Evolutionary conservation across 1,140 invertebrate species (phyloP).

Genomic region (Watersipora subatra): DNA sequence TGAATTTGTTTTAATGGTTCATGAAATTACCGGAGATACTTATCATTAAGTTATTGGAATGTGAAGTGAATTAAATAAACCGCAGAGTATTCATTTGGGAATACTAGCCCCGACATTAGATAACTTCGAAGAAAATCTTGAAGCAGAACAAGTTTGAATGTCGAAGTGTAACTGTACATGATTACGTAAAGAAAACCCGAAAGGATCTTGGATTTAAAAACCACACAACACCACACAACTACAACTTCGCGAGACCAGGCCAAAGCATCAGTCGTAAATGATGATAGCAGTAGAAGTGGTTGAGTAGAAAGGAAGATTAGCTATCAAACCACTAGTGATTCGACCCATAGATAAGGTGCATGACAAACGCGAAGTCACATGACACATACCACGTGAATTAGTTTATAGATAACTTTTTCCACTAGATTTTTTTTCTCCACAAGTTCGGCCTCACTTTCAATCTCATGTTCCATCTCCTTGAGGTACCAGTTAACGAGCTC

Average conservation of each 20-base stretch:
- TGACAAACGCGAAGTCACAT: too few relatives aligned
- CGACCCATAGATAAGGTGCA: too few relatives aligned
- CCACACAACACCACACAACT: neutral
- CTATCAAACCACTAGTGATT: slow-evolving; percentile 2
- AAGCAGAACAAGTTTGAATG: too few relatives aligned
- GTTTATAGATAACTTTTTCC: slow-evolving; percentile 87
- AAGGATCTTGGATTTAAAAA: neutral
- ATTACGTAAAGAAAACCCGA: neutral
- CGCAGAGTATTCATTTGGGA: too few relatives aligned
- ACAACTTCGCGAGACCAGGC: neutral
- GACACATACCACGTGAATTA: slow-evolving; percentile 71
- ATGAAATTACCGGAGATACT: too few relatives aligned
- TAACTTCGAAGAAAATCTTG: too few relatives aligned
- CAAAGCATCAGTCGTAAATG: neutral
- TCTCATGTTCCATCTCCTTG: slow-evolving; percentile 68
- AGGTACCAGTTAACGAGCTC: slow-evolving; percentile 90
- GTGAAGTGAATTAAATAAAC: too few relatives aligned
- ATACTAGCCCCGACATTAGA: too few relatives aligned
- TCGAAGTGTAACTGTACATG: too few relatives aligned
- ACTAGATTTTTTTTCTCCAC: slow-evolving; percentile 73
- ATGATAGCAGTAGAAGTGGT: neutral
- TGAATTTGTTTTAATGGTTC: too few relatives aligned
- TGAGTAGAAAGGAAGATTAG: neutral
- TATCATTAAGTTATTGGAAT: too few relatives aligned
- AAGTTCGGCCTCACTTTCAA: slow-evolving; percentile 80